Evolutionary conservation across 2,797 vertebrate genomes (phyloP), one percentile per base, ranked within the genome.

Genomic region (Falco columbarius): DNA sequence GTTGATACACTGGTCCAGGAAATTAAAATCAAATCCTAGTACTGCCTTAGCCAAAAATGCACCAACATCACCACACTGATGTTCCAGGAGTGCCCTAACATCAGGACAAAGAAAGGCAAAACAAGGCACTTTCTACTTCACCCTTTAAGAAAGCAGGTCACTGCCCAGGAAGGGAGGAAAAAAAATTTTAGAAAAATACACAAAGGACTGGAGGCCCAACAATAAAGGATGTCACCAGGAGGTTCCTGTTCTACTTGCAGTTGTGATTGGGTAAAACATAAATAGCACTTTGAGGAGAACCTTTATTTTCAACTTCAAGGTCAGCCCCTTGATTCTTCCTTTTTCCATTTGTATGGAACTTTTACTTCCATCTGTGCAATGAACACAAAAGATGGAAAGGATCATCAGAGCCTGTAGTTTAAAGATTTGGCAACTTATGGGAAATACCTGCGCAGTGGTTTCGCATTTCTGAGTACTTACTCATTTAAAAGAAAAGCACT

Each of bases 141-240:
- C 5, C 29, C 14, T 62, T 49, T 19, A 38, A n/a, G n/a, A 32
- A 14, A 9, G 20, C 14, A 52, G 30, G 70, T 56, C 9, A 6
- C 18, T 65, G 10, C 22, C 22, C 29, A 51, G n/a, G 19, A 54
- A 5, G 5, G 3, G 14, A 7, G 7, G 4, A 0, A 22, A 30
- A 32, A 18, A 13, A 26, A 12, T 5, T 38, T 12, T 7, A 23
- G 40, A 16, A 19, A 23, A 21, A 18, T 2, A 4, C 12, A 58
- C 0, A 0, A 71, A 61, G 22, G 42, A 23, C 27, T 32, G 6
- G 8, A 66, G 22, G 24, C 40, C 24, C 74, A 34, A 1, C 8
- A 16, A 42, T 11, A 32, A 56, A 70, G 26, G 32, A 40, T 2
- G 3, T 54, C 6, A 83, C 11, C 12, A 73, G 23, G 8, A 75